Evolutionary conservation across 2,797 vertebrate genomes (phyloP).

Genomic region (Microctenopoma stevenorrisi): DNA sequence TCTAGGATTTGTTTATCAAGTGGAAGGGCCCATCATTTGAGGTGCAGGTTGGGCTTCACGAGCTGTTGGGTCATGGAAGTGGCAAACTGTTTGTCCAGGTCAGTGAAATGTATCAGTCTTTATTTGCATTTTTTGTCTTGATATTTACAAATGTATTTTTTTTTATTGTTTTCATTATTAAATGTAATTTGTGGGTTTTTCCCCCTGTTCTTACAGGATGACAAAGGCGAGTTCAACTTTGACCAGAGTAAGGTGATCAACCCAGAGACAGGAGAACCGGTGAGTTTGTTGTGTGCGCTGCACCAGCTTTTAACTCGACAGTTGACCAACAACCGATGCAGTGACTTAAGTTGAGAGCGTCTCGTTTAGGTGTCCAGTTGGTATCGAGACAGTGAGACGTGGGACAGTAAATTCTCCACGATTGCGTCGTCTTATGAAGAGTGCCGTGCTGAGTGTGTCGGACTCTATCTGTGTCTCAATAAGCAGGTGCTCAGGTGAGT

Average conservation of each 20-base stretch:
- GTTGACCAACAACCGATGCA: not conserved
- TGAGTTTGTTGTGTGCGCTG: constrained; percentile 67
- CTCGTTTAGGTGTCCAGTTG: constrained; percentile 87
- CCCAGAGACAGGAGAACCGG: constrained; percentile 90
- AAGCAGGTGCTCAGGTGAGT: constrained; percentile 87
- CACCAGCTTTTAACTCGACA: not conserved
- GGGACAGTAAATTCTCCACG: constrained; percentile 95
- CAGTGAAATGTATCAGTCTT: constrained; percentile 6
- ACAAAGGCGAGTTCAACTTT: constrained; percentile 90
- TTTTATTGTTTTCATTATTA: no score
- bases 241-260: constrained; percentile 86
- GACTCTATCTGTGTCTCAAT: constrained; percentile 91
- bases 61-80: constrained; percentile 92
- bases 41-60: constrained; percentile 94
- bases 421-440: constrained; percentile 93
- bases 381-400: constrained; percentile 91
- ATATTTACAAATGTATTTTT: no score
- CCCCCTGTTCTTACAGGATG: constrained; percentile 78
- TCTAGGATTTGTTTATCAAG: constrained; percentile 89
- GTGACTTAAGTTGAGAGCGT: not conserved
- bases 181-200: not conserved
- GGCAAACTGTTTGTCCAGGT: constrained; percentile 95
- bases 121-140: no score
- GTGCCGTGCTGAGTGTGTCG: constrained; percentile 92
- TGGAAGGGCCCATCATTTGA: constrained; percentile 93